Percentiles rank a stretch among this genome's conserved stretches.
Evolutionary conservation across 53 echinoderm and acorn worm species (phyloP).

Genomic region (Pentamera pediparva): DNA sequence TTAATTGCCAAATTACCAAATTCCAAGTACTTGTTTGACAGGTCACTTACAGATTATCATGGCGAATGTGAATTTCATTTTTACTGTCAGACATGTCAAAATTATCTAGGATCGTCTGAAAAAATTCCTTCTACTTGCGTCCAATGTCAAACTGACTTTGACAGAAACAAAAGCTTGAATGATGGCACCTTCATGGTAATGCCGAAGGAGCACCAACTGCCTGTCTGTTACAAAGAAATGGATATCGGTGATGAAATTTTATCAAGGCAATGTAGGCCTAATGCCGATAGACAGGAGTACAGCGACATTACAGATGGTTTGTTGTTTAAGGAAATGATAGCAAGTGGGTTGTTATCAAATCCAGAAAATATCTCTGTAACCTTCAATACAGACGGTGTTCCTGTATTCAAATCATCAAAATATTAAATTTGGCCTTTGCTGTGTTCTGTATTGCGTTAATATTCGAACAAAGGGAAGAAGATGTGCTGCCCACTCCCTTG

Average conservation of each 20-base stretch:
- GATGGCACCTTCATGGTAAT: slow-evolving; percentile 18
- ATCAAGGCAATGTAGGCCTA: not conserved
- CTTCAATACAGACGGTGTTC: too few relatives aligned
- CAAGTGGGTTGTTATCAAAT: too few relatives aligned
- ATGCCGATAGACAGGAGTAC: too few relatives aligned
- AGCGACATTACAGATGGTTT: too few relatives aligned
- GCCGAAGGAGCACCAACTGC: too few relatives aligned
- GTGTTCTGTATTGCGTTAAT: slow-evolving; percentile 22
- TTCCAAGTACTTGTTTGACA: slow-evolving; percentile 32
- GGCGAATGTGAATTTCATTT: slow-evolving; percentile 19
- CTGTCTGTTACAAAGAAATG: too few relatives aligned
- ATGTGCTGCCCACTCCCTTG: too few relatives aligned
- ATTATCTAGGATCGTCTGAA: not conserved
- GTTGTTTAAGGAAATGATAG: too few relatives aligned
- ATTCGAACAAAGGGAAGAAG: slow-evolving; percentile 12
- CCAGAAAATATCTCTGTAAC: too few relatives aligned
- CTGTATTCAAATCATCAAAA: too few relatives aligned
- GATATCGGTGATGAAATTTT: slow-evolving; percentile 1
- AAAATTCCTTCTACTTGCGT: not conserved
- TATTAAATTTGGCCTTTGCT: slow-evolving; percentile 27
- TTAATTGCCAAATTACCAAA: slow-evolving; percentile 18
- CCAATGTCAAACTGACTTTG: not conserved
- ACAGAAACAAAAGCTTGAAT: slow-evolving; percentile 4
- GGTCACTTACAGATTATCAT: not conserved
- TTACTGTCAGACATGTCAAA: too few relatives aligned